These are phyloP conservation scores for Gnatocerus cornutus DNA, from an alignment of 2,888 invertebrate genomes.

Conservation along the genomic window DNA sequence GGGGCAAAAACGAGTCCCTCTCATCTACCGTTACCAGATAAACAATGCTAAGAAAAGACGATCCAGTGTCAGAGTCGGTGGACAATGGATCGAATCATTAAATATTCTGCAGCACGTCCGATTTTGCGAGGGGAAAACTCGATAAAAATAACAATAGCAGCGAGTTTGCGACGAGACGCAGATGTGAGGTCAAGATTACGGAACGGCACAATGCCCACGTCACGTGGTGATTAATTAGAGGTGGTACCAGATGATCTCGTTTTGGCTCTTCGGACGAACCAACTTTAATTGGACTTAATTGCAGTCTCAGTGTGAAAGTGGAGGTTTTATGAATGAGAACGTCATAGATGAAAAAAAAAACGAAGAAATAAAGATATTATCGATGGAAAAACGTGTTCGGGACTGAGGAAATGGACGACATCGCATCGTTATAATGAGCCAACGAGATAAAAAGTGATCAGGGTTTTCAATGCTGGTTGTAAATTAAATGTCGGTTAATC, in stretches of 20 bases:
- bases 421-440: neutral
- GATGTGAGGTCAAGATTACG: conserved; percentile 64
- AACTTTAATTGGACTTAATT: conserved; percentile 23
- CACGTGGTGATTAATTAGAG: conserved; percentile 66
- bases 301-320: conserved; percentile 7
- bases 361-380: conserved; percentile 8
- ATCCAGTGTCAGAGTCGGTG: conserved; percentile 62
- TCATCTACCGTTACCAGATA: conserved; percentile 29
- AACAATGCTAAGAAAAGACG: conserved; percentile 62
- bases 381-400: conserved; percentile 3
- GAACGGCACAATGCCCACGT: conserved; percentile 64
- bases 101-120: conserved; percentile 66
- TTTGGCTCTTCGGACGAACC: neutral
- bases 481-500: neutral
- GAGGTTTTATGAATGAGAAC: neutral
- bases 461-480: neutral
- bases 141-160: conserved; percentile 66
- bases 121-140: conserved; percentile 64
- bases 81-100: conserved; percentile 66
- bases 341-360: neutral
- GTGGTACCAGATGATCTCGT: conserved; percentile 30
- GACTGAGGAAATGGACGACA: conserved; percentile 1
- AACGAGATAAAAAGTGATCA: conserved; percentile 2
- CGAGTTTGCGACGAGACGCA: conserved; percentile 63
- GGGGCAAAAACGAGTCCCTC: conserved; percentile 16